Percentiles rank a stretch among this genome's conserved stretches.
Conservation (phyloP, 2,888 invertebrate genomes). For the Hydroisotoma schaefferi region DNA sequence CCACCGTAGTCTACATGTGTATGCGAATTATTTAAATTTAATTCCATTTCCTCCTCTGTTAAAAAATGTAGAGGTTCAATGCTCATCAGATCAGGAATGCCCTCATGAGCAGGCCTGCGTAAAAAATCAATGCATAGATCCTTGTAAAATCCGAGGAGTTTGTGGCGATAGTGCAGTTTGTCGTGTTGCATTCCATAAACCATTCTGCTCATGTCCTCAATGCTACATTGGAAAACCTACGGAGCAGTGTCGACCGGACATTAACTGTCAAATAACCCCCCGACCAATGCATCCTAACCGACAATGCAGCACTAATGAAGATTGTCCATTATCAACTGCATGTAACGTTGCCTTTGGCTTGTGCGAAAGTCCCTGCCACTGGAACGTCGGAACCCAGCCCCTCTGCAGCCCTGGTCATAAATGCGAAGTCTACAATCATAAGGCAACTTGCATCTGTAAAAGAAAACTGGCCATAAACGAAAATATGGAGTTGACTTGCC, state of each 20-base stretch:
- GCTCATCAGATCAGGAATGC: conserved; percentile 86
- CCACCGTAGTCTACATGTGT: conserved; percentile 2
- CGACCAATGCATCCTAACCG: conserved; percentile 57
- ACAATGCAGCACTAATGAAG: conserved; percentile 63
- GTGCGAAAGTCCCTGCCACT: conserved; percentile 73
- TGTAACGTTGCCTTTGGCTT: conserved; percentile 68
- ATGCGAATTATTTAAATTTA: no score
- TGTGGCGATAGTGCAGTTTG: conserved; percentile 88
- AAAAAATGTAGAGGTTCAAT: conserved; percentile 65
- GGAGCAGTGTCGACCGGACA: conserved; percentile 72
- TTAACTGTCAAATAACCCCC: conserved; percentile 62
- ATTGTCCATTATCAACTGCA: conserved; percentile 71
- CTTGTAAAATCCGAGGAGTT: conserved; percentile 80
- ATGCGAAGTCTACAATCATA: conserved; percentile 81
- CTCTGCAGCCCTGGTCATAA: conserved; percentile 77
- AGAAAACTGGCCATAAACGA: conserved; percentile 84
- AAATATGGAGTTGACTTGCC: conserved; percentile 77
- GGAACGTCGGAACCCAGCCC: conserved; percentile 58
- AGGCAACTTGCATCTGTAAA: conserved; percentile 82
- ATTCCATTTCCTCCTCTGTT: no score
- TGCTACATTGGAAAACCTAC: conserved; percentile 81
- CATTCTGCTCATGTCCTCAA: conserved; percentile 82
- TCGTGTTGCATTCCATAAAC: conserved; percentile 76
- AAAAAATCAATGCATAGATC: conserved; percentile 85
- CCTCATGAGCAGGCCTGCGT: conserved; percentile 87